These are phyloP conservation scores for Chalcis sispes DNA, from an alignment of 2,888 invertebrate genomes.

Conservation along the genomic window DNA sequence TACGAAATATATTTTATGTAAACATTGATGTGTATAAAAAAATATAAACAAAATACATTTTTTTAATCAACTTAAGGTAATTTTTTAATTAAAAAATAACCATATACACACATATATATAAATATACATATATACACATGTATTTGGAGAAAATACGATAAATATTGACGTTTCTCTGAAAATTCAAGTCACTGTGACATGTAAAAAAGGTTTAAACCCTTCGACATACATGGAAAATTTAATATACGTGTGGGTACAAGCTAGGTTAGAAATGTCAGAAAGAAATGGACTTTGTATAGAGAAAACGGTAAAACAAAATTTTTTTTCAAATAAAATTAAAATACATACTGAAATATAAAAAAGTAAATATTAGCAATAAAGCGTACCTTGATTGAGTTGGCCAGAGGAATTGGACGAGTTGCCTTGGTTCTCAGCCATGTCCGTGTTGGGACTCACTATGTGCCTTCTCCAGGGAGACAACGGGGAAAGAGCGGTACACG, in stretches of 20 bases:
- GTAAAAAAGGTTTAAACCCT: slow-evolving; percentile 4
- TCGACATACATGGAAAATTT: neutral
- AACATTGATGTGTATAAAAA: slow-evolving; percentile 1
- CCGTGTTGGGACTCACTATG: neutral
- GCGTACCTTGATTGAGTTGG: slow-evolving; percentile 42
- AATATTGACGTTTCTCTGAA: neutral
- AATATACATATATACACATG: no score
- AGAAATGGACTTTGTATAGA: neutral
- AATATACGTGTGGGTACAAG: neutral
- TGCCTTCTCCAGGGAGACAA: neutral
- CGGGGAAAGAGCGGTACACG: neutral
- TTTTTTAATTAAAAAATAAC: neutral
- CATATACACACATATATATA: no score
- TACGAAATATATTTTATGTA: neutral
- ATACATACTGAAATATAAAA: no score
- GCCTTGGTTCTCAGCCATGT: slow-evolving; percentile 85
- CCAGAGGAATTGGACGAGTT: slow-evolving; percentile 82
- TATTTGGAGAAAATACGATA: neutral
- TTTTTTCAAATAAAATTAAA: neutral
- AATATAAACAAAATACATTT: neutral
- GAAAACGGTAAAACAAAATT: neutral
- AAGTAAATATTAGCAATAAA: neutral
- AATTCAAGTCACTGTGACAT: neutral
- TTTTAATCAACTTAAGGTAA: no score
- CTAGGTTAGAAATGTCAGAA: slow-evolving; percentile 27